phyloP scores from a whole-genome alignment of 2,888 invertebrate genomes.

The Molanna angustata region DNA sequence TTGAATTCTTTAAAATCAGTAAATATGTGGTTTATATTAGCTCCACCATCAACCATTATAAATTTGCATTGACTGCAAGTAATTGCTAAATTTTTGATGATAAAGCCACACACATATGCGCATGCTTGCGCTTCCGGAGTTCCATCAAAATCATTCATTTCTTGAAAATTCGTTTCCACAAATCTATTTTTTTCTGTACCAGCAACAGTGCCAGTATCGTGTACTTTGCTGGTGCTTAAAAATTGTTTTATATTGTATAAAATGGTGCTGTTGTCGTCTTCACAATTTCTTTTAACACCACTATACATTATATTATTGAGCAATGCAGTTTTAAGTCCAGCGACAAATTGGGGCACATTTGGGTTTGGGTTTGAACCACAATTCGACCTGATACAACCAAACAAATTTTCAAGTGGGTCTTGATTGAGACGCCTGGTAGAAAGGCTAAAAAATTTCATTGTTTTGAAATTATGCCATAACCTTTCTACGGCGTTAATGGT shows the following conservation, averaged over 20 bases:
- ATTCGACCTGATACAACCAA: neutral
- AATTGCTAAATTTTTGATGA: neutral
- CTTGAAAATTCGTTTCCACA: neutral
- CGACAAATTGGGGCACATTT: neutral
- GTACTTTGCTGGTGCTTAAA: neutral
- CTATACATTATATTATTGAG: neutral
- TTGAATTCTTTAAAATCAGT: neutral
- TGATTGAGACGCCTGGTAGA: slow-evolving; percentile 1
- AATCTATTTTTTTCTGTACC: neutral
- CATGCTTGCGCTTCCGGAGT: slow-evolving; percentile 2
- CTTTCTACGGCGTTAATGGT: slow-evolving; percentile 1
- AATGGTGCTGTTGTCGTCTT: neutral
- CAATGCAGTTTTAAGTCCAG: neutral
- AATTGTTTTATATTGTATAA: neutral
- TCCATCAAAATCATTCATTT: neutral
- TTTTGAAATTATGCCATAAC: slow-evolving; percentile 3
- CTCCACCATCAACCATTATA: slow-evolving; percentile 1
- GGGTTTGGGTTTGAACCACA: neutral
- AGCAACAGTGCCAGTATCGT: neutral
- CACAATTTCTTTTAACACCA: neutral
- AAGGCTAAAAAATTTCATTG: neutral
- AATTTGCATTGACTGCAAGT: neutral
- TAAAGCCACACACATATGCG: slow-evolving; percentile 4
- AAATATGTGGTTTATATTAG: neutral
- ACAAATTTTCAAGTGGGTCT: neutral